Base-by-base conservation (phyloP, 2,797 vertebrate species). In the Otolemur crassicaudatus region DNA sequence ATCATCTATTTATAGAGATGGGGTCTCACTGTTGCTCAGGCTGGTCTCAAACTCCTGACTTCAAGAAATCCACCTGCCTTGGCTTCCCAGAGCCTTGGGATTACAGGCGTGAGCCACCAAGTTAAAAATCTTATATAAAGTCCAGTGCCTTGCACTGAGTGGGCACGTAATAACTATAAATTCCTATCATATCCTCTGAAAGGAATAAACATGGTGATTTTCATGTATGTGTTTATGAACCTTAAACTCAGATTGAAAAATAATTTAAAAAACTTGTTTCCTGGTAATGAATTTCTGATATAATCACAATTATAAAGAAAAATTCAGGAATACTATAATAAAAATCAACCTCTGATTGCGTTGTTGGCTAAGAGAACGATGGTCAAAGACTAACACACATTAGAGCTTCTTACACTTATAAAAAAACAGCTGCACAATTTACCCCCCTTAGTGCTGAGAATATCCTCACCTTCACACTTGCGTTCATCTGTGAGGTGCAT, bases 211-310 rank as follows among this genome's bases (percentile, higher is more conserved):
- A 2, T 84, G 31, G 11, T 29, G 65, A 87, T 43, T 46, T 14
- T n/a, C 31, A n/a, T 60, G 11, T 84, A 12, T 27, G 8, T 72
- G 40, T 76, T 86, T 79, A n/a, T 86, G 80, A 76, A 89, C 80
- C 13, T 29, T 67, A 88, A 88, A 88, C 14, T 63, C 9, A 60
- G 87, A 40, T 91, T 3, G 53, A 91, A 87, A 65, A 40, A 67
- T 20, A 93, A 81, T 63, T 92, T 70, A 0, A 58, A 92, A 87
- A 85, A n/a, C 2, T 77, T 34, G 31, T 58, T 86, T 76, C 25
- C 20, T 76, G 75, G 34, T 31, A 80, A 61, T 34, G 67, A 29
- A 56, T 77, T 93, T 87, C 40, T 43, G 53, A 53, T 77, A 60
- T 3, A 12, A 27, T 75, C 23, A 92, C 6, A 0, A 82, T 46